Percentiles rank a stretch among this genome's conserved stretches.
These are phyloP conservation scores for Rallus limicola DNA, from an alignment of 2,113 vertebrate genomes.

Conservation along the genomic window DNA sequence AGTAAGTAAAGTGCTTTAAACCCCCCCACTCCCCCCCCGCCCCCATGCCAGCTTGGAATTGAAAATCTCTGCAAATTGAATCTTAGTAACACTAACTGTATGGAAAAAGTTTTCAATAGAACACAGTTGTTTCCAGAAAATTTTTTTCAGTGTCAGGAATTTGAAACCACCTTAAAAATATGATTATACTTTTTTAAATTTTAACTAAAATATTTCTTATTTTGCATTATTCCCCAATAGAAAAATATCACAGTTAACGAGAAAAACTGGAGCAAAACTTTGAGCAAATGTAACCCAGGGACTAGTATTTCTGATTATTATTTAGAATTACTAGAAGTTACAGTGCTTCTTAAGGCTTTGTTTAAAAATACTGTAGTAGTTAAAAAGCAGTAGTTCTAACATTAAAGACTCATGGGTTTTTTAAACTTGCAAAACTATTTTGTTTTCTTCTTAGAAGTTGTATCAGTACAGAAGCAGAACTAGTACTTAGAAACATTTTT, in stretches of 20 bases:
- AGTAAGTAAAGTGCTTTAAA: not conserved
- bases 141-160: not conserved
- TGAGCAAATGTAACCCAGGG: not conserved
- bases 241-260: not conserved
- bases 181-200: not conserved
- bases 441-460: not conserved
- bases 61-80: not conserved
- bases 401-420: not conserved
- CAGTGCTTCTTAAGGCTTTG: not conserved
- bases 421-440: not conserved
- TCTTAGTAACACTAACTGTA: not conserved
- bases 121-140: not conserved
- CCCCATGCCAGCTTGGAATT: not conserved
- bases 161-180: not conserved
- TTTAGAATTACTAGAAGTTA: not conserved
- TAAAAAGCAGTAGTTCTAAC: not conserved
- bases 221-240: not conserved
- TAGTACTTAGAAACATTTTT: not conserved
- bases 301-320: not conserved
- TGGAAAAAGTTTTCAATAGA: not conserved
- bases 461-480: not conserved
- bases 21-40: no score
- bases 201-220: not conserved
- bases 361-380: not conserved
- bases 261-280: not conserved